phyloP scores from a whole-genome alignment of 2,888 invertebrate genomes.

The Lasius platythorax region DNA sequence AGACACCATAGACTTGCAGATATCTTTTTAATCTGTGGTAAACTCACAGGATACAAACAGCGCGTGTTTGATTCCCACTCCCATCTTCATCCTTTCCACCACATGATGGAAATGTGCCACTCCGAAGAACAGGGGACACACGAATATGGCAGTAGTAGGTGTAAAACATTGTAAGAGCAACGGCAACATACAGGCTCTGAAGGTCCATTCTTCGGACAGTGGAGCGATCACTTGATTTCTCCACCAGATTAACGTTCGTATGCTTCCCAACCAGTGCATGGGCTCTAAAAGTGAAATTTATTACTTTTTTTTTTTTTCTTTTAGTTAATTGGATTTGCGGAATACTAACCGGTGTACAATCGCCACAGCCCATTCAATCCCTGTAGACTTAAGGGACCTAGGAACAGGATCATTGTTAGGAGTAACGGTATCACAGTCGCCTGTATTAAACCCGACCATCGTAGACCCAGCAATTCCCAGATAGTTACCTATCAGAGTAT shows the following conservation, averaged over 20 bases:
- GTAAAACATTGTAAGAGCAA: conserved; percentile 93
- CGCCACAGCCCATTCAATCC: conserved; percentile 90
- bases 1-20: neutral
- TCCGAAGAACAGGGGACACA: conserved; percentile 97
- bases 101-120: conserved; percentile 98
- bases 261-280: conserved; percentile 90
- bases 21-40: neutral
- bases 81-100: conserved; percentile 91
- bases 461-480: conserved; percentile 91
- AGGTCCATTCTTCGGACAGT: conserved; percentile 97
- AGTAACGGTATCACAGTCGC: conserved; percentile 92
- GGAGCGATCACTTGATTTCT: conserved; percentile 97
- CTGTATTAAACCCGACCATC: conserved; percentile 90
- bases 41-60: conserved; percentile 91
- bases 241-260: conserved; percentile 93
- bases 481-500: conserved; percentile 87
- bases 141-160: conserved; percentile 91
- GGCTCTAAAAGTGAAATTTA: conserved; percentile 87
- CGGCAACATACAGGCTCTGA: conserved; percentile 98
- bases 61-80: conserved; percentile 90
- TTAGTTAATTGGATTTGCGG: neutral
- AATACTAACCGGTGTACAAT: conserved; percentile 89
- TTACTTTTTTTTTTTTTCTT: neutral
- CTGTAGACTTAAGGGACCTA: conserved; percentile 94
- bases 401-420: conserved; percentile 92